A percentile compares a stretch with the other conserved stretches of the same genome.
phyloP scores from a whole-genome alignment of 2,888 invertebrate genomes.

The Phaonia tiefii region DNA sequence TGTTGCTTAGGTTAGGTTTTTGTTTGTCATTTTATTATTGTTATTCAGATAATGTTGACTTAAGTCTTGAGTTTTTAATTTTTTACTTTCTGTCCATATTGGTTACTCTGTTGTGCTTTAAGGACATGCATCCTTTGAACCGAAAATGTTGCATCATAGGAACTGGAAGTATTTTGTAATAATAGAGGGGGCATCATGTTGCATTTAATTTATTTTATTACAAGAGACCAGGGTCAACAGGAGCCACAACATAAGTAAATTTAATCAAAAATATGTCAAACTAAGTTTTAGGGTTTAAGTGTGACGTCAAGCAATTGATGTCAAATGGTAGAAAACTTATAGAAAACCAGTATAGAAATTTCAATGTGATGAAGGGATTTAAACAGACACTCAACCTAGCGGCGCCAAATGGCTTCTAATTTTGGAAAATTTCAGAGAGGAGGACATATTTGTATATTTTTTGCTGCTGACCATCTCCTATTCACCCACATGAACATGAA shows the following conservation, averaged over 20 bases:
- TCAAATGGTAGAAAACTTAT: too few species aligned
- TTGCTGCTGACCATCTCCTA: too few species aligned
- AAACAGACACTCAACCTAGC: too few species aligned
- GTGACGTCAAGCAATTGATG: not conserved
- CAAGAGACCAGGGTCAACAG: not conserved
- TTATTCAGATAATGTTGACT: constrained; percentile 1
- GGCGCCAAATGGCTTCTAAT: too few species aligned
- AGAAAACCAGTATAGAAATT: too few species aligned
- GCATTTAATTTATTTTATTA: constrained; percentile 11
- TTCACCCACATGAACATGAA: too few species aligned
- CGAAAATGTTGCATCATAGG: not conserved
- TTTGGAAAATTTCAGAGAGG: too few species aligned
- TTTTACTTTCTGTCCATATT: not conserved
- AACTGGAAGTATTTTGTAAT: not conserved
- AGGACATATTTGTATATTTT: too few species aligned
- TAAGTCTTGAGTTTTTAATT: constrained; percentile 22
- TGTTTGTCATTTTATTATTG: not conserved
- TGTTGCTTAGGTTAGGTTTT: not conserved
- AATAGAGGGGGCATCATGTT: not conserved
- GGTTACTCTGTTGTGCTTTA: not conserved
- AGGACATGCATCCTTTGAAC: not conserved
- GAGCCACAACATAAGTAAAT: not conserved
- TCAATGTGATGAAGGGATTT: too few species aligned
- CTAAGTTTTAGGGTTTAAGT: not conserved
- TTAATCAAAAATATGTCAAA: not conserved